Percentiles rank a stretch among this genome's conserved stretches.
These are phyloP conservation scores for Achlya flavicornis DNA, from an alignment of 2,888 invertebrate genomes.

Conservation along the genomic window DNA sequence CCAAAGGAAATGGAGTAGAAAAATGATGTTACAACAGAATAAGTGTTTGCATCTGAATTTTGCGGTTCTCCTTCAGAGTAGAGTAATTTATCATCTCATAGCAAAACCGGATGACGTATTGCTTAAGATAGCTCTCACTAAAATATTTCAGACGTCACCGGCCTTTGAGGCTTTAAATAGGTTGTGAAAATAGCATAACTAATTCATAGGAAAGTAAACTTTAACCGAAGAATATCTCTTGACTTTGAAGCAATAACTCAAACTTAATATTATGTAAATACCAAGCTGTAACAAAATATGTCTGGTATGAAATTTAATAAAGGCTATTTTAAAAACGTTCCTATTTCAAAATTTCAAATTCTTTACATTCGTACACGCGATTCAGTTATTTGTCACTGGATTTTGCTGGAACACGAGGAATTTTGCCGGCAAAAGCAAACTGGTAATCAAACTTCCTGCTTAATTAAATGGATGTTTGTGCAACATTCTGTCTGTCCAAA, in stretches of 20 bases:
- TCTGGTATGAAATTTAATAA: neutral
- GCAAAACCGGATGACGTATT: constrained; percentile 48
- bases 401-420: constrained; percentile 51
- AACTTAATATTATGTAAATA: neutral
- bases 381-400: constrained; percentile 55
- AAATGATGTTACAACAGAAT: constrained; percentile 42
- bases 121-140: constrained; percentile 34
- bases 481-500: too few species aligned
- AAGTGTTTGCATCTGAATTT: constrained; percentile 43
- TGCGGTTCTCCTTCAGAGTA: constrained; percentile 27
- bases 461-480: constrained; percentile 66
- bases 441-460: constrained; percentile 54
- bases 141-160: constrained; percentile 35
- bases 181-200: neutral
- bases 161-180: neutral
- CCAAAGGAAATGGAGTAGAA: constrained; percentile 47
- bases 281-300: neutral
- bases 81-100: constrained; percentile 52
- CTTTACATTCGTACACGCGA: constrained; percentile 55
- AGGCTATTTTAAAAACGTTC: constrained; percentile 18
- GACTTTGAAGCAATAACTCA: neutral
- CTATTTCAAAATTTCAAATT: constrained; percentile 38
- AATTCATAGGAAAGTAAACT: neutral
- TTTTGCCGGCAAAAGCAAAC: constrained; percentile 57
- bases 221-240: neutral